Evolutionary conservation across 2,888 invertebrate species (phyloP), one percentile per base, ranked within the genome.

Genomic region (Drosophila buzzatii): DNA sequence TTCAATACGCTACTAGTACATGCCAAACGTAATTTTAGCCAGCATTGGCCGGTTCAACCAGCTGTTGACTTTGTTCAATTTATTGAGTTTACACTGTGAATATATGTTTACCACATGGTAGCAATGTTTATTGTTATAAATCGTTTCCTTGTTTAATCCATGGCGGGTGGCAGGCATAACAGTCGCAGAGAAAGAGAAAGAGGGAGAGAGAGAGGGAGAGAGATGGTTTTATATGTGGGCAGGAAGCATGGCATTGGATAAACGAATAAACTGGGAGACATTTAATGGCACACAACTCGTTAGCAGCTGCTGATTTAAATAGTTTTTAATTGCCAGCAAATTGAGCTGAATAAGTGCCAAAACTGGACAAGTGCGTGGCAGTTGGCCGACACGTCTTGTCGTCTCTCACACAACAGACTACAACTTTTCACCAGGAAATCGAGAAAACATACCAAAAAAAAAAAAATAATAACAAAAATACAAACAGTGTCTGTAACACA

Each of bases 351-450:
- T 52, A 52, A 71, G 61, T 64, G 72, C 66, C 66, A 73, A 71
- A 71, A 57, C 69, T 70, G 63, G 76, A 80, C 71, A 73, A 47
- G 52, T 51, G 61, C 57, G 41, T 56, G 64, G 58, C 53, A 68
- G 18, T 45, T 69, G 59, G 74, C 53, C 80, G 77, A 80, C 70
- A 73, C 49, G 55, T 18, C 60, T 41, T 71, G 74, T 66, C 59
- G 49, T 44, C 64, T 68, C 10, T 35, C 4, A 41, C 33, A 37
- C 44, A 52, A 20, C 27, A 53, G 60, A 51, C 60, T 56, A 66
- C 87, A 78, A 73, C 89, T 73, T 85, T 89, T 82, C 82, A 89
- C 87, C 89, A 85, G 85, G 87, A 87, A 82, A 66, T 42, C 66
- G 56, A 63, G 14, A 35, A 59, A 52, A 20, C 33, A 31, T 57